Base-by-base conservation (phyloP, 2,888 invertebrate genomes). In the Loripinus fragilis region DNA sequence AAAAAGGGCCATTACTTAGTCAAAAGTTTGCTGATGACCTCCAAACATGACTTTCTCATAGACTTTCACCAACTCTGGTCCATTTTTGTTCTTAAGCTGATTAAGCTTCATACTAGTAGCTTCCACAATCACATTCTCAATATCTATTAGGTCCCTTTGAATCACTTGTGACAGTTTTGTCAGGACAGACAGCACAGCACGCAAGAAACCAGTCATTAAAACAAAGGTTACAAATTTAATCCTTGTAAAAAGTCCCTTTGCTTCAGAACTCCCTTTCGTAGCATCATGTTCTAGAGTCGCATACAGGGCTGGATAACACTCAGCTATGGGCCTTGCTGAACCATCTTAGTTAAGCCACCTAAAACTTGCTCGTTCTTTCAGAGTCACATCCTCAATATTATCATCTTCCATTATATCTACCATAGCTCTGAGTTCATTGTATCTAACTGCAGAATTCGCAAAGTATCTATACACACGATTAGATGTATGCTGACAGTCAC, bases 281-380 rank as follows among this genome's bases (percentile, higher is more conserved):
- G 80, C 71, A 30, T 76, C 64, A 45, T 52, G 50, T 33, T 78
- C 72, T 25, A 75, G 60, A 2, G 72, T 41, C 7, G 28, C 30
- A 5, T 72, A 64, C 7, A 75, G 71, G 30, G 81, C 78, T 60
- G 78, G 81, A 33, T 76, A 81, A 2, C 67, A 45, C 23, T 28
- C 33, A 15, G 35, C 28, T 20, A 81, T 74, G 1, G 81, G 73
- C 10, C 50, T 75, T 23, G 78, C 75, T 25, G 76, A 74, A 60
- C 38, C 30, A 30, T 76, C 66, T 12, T 78, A 23, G 23, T 73
- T 74, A 50, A 78, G 60, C 78, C 78, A 81, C 15, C 67, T 0
- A 45, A 78, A 78, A 52, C 74, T 78, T 17, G 81, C 81, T 41
- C 66, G 81, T 50, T 78, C 78, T 45, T 81, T 78, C 2, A 78